A percentile compares a stretch with the other conserved stretches of the same genome.
These are phyloP conservation scores for Amphibalanus amphitrite DNA, from an alignment of 1,140 invertebrate species.

Conservation along the genomic window DNA sequence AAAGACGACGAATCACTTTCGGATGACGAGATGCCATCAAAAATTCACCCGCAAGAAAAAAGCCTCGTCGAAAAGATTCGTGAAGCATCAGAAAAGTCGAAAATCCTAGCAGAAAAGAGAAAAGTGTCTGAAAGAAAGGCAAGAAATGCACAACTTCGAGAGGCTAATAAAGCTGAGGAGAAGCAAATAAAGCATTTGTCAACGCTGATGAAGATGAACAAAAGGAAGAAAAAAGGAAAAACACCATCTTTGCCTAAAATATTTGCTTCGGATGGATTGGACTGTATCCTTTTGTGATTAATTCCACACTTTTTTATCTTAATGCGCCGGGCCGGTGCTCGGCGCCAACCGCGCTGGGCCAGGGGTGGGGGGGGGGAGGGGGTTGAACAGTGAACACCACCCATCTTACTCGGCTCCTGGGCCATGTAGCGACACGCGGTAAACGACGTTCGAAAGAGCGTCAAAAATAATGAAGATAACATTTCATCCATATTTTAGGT, in stretches of 20 bases:
- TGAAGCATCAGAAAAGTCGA: background rate
- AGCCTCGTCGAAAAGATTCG: background rate
- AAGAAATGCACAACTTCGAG: background rate
- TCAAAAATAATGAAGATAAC: no score
- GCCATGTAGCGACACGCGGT: no score
- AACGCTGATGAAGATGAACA: background rate
- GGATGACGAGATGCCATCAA: background rate
- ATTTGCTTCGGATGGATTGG: background rate
- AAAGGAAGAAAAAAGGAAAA: background rate
- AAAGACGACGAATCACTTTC: background rate
- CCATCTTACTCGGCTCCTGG: no score
- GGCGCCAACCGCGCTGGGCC: no score
- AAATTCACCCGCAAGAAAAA: background rate
- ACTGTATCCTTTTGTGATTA: conserved; percentile 1
- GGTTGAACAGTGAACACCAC: no score
- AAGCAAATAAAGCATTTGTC: background rate
- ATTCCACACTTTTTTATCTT: no score
- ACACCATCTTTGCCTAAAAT: background rate
- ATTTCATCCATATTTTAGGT: no score
- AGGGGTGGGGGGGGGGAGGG: no score
- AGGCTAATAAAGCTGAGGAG: background rate
- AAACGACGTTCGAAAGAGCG: no score
- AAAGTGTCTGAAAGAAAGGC: background rate
- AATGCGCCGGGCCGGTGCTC: no score
- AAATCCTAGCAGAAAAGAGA: background rate